Evolutionary conservation across 2,113 vertebrate genomes (phyloP).

Genomic region (Gavia stellata): DNA sequence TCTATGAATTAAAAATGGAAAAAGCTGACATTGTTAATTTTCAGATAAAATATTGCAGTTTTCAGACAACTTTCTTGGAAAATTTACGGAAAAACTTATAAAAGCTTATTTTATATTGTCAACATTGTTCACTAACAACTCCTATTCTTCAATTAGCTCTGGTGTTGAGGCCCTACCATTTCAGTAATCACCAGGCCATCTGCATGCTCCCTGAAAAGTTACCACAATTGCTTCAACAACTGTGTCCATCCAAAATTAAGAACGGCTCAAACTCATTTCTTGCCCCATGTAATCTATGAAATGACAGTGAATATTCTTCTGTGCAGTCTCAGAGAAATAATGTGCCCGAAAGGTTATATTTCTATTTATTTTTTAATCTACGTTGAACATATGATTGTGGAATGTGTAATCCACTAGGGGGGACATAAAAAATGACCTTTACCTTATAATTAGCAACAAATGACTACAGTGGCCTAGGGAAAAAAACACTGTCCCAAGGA

Average conservation of each 20-base stretch:
- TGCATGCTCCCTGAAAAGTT: neutral
- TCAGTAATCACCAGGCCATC: neutral
- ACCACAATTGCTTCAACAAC: neutral
- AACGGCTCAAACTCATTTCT: neutral
- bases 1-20: neutral
- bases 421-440: neutral
- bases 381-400: neutral
- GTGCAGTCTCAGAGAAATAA: neutral
- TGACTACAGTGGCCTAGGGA: neutral
- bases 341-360: neutral
- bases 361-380: neutral
- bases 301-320: neutral
- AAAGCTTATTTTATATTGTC: neutral
- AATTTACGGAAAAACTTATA: neutral
- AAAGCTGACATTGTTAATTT: neutral
- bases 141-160: neutral
- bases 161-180: neutral
- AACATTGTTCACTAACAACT: neutral
- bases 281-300: neutral
- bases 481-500: neutral
- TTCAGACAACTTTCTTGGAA: neutral
- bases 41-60: neutral
- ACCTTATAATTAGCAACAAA: neutral
- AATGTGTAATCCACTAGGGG: neutral
- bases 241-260: neutral